phyloP scores from a whole-genome alignment of 2,113 vertebrate genomes.

The Callorhinus ursinus region DNA sequence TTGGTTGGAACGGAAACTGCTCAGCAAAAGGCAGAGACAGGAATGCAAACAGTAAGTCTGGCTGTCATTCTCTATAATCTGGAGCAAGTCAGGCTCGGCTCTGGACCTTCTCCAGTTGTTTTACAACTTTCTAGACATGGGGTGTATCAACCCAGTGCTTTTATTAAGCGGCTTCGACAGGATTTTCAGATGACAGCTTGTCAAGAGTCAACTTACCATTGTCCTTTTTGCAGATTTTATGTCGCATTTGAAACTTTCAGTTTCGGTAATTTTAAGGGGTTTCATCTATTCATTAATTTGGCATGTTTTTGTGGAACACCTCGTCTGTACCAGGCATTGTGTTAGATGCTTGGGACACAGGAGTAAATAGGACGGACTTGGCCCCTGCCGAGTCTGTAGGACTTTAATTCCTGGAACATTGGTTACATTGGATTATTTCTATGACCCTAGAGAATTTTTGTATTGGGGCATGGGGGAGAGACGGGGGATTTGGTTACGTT shows the following conservation, averaged over 20 bases:
- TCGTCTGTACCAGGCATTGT: background rate
- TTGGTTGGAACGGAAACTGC: constrained; percentile 49
- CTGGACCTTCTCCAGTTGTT: constrained; percentile 69
- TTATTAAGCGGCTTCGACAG: background rate
- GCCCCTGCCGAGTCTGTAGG: background rate
- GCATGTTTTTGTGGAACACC: background rate
- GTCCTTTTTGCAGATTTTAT: background rate
- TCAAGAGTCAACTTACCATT: background rate
- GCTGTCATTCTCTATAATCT: constrained; percentile 60
- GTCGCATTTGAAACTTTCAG: background rate
- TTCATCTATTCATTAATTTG: background rate
- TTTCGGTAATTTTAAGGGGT: background rate
- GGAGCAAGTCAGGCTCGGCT: constrained; percentile 53
- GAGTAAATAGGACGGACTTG: background rate
- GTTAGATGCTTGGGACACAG: background rate
- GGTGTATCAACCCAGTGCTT: background rate
- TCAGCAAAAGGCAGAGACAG: constrained; percentile 62
- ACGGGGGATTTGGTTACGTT: background rate
- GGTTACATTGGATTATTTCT: background rate
- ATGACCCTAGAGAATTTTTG: background rate
- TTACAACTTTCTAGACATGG: constrained; percentile 67
- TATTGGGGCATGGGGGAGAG: background rate
- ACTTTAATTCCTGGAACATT: background rate
- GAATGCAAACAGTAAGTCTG: constrained; percentile 67
- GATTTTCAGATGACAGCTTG: constrained; percentile 40